These are phyloP conservation scores for Drosophila helvetica DNA, from an alignment of 2,888 invertebrate species.

Conservation along the genomic window DNA sequence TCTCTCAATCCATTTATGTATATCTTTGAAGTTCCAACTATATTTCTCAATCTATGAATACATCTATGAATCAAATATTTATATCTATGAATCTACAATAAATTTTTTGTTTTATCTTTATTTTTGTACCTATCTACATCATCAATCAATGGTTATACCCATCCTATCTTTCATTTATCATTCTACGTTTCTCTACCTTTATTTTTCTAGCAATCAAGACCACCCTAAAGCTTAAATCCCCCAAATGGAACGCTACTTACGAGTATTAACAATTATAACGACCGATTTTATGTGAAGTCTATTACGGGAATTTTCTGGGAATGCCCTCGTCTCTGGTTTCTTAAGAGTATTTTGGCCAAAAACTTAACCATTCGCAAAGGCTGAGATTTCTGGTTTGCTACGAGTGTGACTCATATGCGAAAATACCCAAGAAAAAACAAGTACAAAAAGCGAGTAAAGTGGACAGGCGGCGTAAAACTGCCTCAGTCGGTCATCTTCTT, in stretches of 20 bases:
- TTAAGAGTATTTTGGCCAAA: constrained; percentile 13
- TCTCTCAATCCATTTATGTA: too few relatives aligned
- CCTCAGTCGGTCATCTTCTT: neutral
- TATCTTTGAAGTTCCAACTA: neutral
- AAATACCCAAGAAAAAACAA: constrained; percentile 11
- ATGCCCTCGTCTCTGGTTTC: neutral
- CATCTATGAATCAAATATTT: neutral
- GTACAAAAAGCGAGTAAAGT: constrained; percentile 7
- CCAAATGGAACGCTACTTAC: neutral
- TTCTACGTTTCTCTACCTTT: neutral
- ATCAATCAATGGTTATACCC: neutral
- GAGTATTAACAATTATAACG: neutral
- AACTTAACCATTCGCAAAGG: constrained; percentile 25
- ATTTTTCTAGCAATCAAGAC: constrained; percentile 6
- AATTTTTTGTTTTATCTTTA: neutral
- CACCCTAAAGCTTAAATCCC: constrained; percentile 7
- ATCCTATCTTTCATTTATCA: neutral
- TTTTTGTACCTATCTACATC: neutral
- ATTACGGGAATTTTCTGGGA: constrained; percentile 21
- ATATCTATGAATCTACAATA: neutral
- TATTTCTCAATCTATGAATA: too few relatives aligned
- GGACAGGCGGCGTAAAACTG: neutral
- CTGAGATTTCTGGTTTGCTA: constrained; percentile 18
- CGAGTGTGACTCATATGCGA: constrained; percentile 30
- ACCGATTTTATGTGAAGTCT: neutral